Conservation (phyloP, 2,888 invertebrate genomes). For the Carpatolechia fugitivella region DNA sequence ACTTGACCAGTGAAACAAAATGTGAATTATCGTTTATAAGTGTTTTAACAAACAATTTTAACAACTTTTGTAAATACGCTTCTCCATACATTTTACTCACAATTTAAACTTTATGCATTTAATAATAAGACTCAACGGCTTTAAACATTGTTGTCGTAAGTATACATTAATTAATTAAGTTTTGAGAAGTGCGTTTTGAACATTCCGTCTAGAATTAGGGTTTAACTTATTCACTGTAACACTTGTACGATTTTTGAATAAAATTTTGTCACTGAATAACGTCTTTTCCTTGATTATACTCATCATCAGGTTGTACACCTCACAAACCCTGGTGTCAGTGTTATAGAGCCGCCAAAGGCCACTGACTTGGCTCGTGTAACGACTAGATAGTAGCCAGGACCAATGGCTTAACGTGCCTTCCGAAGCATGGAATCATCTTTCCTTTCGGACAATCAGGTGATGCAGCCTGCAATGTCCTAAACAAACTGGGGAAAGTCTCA, state of each 20-base stretch:
- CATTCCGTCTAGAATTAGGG: constrained; percentile 54
- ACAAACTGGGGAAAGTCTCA: too few relatives aligned
- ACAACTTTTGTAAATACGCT: not conserved
- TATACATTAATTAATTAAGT: not conserved
- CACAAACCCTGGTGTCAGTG: too few relatives aligned
- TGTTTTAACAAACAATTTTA: not conserved
- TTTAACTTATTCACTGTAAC: constrained; percentile 60
- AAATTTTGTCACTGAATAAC: constrained; percentile 28
- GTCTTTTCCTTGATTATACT: constrained; percentile 7
- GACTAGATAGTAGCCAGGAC: too few relatives aligned
- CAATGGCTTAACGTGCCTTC: too few relatives aligned
- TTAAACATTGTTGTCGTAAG: constrained; percentile 39
- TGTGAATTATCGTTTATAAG: not conserved
- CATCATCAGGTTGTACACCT: too few relatives aligned
- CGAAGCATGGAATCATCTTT: too few relatives aligned
- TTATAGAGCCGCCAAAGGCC: too few relatives aligned
- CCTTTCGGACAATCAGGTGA: too few relatives aligned
- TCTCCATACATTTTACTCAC: not conserved
- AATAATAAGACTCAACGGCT: constrained; percentile 49
- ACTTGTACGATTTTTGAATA: constrained; percentile 39
- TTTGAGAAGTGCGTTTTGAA: constrained; percentile 19
- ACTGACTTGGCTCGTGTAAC: too few relatives aligned
- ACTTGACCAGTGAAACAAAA: not conserved
- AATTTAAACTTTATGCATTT: constrained; percentile 33
- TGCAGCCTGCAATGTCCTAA: too few relatives aligned